A percentile compares a stretch with the other conserved stretches of the same genome.
phyloP scores from a whole-genome alignment of 2,113 vertebrate species.

The Hymenochirus boettgeri region DNA sequence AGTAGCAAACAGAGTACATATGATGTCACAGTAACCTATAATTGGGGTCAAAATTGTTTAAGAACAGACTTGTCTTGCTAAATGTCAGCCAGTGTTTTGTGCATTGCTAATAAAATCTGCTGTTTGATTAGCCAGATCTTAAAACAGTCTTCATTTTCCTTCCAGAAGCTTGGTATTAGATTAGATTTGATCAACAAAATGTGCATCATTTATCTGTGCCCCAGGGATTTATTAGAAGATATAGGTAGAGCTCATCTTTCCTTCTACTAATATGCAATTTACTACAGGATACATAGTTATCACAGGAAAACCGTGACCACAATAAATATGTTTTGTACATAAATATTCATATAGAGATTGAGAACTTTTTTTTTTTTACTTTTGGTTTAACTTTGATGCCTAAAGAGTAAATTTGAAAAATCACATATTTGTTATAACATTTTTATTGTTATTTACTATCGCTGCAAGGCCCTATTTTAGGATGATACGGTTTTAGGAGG shows the following conservation, averaged over 20 bases:
- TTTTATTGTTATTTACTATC: too few relatives aligned
- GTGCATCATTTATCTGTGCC: slow-evolving; percentile 33
- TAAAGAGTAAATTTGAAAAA: too few relatives aligned
- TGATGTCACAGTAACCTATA: slow-evolving; percentile 41
- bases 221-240: slow-evolving; percentile 20
- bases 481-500: too few relatives aligned
- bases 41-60: slow-evolving; percentile 38
- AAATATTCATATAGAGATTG: background rate
- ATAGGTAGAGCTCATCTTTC: slow-evolving; percentile 28
- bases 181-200: slow-evolving; percentile 34
- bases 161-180: slow-evolving; percentile 37
- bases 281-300: slow-evolving; percentile 32
- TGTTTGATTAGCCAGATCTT: slow-evolving; percentile 33
- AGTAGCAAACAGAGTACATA: slow-evolving; percentile 36
- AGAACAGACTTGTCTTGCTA: slow-evolving; percentile 39
- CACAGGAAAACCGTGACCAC: slow-evolving; percentile 29
- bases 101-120: slow-evolving; percentile 27
- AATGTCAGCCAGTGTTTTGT: slow-evolving; percentile 35
- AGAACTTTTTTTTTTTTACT: background rate
- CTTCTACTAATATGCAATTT: slow-evolving; percentile 34
- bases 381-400: too few relatives aligned
- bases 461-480: too few relatives aligned
- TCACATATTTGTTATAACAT: too few relatives aligned
- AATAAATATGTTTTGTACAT: slow-evolving; percentile 1
- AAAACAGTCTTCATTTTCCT: slow-evolving; percentile 24